Percentiles rank a stretch among this genome's conserved stretches.
phyloP scores from a whole-genome alignment of 1,140 invertebrate genomes.

The Lepidotrigona ventralis region DNA sequence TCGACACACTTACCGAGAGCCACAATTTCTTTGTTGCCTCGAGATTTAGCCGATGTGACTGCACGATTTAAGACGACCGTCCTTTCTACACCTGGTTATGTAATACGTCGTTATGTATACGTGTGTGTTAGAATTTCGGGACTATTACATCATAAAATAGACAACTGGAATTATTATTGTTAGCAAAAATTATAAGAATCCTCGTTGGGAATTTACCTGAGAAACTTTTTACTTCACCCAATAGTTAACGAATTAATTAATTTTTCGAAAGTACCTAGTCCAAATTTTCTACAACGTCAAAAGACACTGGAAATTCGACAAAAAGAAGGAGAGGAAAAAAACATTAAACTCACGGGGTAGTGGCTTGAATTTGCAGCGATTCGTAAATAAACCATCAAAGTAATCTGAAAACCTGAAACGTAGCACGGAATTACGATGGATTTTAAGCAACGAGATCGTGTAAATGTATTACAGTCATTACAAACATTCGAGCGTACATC shows the following conservation, averaged over 20 bases:
- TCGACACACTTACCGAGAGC: constrained; percentile 49
- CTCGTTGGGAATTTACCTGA: too few relatives aligned
- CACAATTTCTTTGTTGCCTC: constrained; percentile 48
- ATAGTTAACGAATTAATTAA: background rate
- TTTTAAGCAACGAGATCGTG: constrained; percentile 38
- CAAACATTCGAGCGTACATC: constrained; percentile 52
- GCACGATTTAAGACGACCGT: background rate
- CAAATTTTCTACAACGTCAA: too few relatives aligned
- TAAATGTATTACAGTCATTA: constrained; percentile 47
- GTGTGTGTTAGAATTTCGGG: background rate
- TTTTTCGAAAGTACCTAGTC: background rate
- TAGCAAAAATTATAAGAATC: background rate
- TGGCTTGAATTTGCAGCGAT: constrained; percentile 16
- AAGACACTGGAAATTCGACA: background rate
- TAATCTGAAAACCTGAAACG: background rate
- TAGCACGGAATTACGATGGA: background rate
- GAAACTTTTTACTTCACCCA: too few relatives aligned
- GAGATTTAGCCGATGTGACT: background rate
- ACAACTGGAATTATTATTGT: background rate
- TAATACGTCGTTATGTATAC: background rate
- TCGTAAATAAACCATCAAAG: constrained; percentile 8
- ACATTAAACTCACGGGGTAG: background rate
- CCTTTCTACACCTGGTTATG: background rate
- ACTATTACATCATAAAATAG: background rate
- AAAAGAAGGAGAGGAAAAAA: background rate